Base-by-base conservation (phyloP, 2,888 invertebrate genomes). In the Andrena flavipes region DNA sequence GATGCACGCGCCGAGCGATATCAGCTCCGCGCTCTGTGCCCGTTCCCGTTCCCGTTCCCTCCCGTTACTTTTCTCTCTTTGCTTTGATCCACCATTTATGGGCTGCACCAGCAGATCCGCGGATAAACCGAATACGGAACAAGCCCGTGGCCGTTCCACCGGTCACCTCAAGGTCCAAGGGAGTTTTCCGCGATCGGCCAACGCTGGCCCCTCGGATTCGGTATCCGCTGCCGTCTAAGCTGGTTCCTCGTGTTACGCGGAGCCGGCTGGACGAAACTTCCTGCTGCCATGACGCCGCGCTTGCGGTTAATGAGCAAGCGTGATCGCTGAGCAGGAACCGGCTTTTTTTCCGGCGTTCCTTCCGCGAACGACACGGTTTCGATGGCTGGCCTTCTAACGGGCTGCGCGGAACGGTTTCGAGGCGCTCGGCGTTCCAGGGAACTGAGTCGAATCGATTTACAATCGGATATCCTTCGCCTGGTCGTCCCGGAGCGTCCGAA, bases 301-400 rank as follows among this genome's bases (percentile, higher is more conserved):
- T 64, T 60, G 68, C 62, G 26, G 73, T 73, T 73, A 73, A 65
- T 20, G 64, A 71, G 16, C 33, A 20, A 68, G 48, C 72, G 67
- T 20, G 63, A 64, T 65, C 73, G 80, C 56, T 59, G 73, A 80
- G 71, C 30, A 72, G 80, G 72, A 80, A 80, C 80, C 59, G 70
- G 42, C 33, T 56, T 79, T 79, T 68, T 79, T 79, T 79, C 78
- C 78, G 78, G 69, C 29, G 79, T 78, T 78, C 69, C 48, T 79
- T 63, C 78, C 78, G 68, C 54, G 56, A 79, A 63, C 76, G 65
- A 67, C 76, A 77, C 76, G 77, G 76, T 77, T 79, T 79, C 78
- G 78, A 68, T 29, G 54, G 35, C 1, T 42, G 48, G 48, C 49
- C 56, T 79, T 79, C 80, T 79, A 79, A 79, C 79, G 79, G 78